Conservation (phyloP, 2,797 vertebrate genomes). For the Pseudochirops corinnae region DNA sequence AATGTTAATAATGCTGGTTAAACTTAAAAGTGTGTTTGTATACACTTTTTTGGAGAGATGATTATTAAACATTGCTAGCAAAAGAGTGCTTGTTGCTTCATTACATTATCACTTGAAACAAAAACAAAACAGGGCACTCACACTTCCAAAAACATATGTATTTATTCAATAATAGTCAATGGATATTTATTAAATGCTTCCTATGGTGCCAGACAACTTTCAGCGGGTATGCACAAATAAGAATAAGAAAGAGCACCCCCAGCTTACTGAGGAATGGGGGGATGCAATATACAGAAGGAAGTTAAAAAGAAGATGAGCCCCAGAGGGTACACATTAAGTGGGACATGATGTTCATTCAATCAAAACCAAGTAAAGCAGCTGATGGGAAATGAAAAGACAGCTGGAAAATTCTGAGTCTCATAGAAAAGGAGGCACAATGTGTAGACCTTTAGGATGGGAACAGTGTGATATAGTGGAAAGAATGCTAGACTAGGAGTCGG, state of each 20-base stretch:
- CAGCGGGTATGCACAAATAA: background rate
- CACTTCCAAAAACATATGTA: background rate
- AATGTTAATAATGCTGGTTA: background rate
- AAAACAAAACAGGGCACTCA: background rate
- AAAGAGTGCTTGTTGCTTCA: background rate
- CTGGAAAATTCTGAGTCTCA: background rate
- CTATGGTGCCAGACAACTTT: background rate
- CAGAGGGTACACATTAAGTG: background rate
- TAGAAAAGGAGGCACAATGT: background rate
- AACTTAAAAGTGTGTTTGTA: background rate
- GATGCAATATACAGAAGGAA: background rate
- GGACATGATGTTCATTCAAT: background rate
- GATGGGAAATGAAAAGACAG: background rate
- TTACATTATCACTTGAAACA: background rate
- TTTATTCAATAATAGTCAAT: background rate
- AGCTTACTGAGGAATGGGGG: background rate
- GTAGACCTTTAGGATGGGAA: background rate
- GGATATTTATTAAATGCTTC: background rate
- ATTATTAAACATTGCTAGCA: background rate
- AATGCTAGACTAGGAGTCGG: background rate
- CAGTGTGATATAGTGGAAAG: background rate
- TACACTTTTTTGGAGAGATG: background rate
- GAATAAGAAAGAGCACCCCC: background rate
- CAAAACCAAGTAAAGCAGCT: background rate
- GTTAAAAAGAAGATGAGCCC: background rate